These are phyloP conservation scores for Andrena bucephala DNA, from an alignment of 2,888 invertebrate species.

Conservation along the genomic window DNA sequence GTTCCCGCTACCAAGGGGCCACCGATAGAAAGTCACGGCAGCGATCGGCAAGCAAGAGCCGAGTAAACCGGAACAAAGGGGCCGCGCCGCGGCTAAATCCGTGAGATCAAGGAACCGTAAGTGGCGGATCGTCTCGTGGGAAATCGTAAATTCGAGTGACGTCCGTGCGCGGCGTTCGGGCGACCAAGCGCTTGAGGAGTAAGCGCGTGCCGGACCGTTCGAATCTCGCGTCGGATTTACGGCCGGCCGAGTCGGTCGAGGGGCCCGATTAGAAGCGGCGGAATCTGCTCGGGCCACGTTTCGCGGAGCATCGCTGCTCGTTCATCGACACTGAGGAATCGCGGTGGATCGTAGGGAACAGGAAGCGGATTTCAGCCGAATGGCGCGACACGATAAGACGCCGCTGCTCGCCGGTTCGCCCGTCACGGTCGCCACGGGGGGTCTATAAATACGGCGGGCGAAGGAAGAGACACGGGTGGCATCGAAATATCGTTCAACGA, in stretches of 20 bases:
- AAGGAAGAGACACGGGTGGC: conserved; percentile 14
- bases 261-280: neutral
- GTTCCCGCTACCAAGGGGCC: neutral
- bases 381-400: neutral
- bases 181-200: neutral
- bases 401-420: neutral
- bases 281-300: neutral
- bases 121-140: neutral
- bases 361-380: neutral
- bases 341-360: neutral
- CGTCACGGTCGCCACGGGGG: neutral
- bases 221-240: conserved; percentile 14
- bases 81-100: neutral
- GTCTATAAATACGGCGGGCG: conserved; percentile 6
- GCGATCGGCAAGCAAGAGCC: neutral
- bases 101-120: neutral
- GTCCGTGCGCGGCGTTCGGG: neutral
- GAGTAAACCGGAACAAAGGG: neutral
- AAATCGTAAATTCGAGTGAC: conserved; percentile 35
- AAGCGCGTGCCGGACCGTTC: neutral
- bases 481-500: conserved; percentile 44
- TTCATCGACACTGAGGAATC: neutral
- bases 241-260: neutral
- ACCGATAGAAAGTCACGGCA: neutral
- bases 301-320: neutral